These are phyloP conservation scores for Andrena dorsata DNA, from an alignment of 2,888 invertebrate species.

Conservation along the genomic window DNA sequence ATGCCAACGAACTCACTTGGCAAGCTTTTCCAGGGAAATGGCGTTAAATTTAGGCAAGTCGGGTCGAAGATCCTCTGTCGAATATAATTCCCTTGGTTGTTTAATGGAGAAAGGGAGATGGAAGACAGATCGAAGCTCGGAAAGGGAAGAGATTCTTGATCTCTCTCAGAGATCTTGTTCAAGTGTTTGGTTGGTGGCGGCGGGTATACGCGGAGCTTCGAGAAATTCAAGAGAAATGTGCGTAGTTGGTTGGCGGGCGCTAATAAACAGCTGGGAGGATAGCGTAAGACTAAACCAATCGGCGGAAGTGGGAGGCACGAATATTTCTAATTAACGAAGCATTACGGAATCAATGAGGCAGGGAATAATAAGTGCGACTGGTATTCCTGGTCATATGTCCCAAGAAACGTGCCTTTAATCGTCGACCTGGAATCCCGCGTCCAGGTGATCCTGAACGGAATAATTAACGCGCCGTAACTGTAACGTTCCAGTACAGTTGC, in stretches of 20 bases:
- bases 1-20: slow-evolving; percentile 51
- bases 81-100: slow-evolving; percentile 42
- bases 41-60: slow-evolving; percentile 49
- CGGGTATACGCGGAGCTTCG: slow-evolving; percentile 27
- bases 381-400: slow-evolving; percentile 62
- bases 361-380: slow-evolving; percentile 55
- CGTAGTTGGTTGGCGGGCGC: slow-evolving; percentile 41
- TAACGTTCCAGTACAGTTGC: slow-evolving; percentile 44
- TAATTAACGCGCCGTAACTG: slow-evolving; percentile 62
- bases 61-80: not conserved
- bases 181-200: not conserved
- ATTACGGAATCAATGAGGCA: slow-evolving; percentile 56
- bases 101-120: not conserved
- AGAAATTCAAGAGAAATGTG: slow-evolving; percentile 52
- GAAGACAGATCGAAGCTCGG: not conserved
- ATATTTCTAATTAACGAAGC: slow-evolving; percentile 73
- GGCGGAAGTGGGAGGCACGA: slow-evolving; percentile 56
- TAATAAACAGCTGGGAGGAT: slow-evolving; percentile 60
- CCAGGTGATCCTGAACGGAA: slow-evolving; percentile 48
- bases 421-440: slow-evolving; percentile 52
- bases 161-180: not conserved
- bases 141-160: not conserved
- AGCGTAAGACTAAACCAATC: slow-evolving; percentile 63
- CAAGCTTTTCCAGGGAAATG: slow-evolving; percentile 31
- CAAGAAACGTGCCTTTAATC: slow-evolving; percentile 67